Base-by-base conservation (phyloP, 1,140 invertebrate genomes). In the Pogonomyrmex barbatus region DNA sequence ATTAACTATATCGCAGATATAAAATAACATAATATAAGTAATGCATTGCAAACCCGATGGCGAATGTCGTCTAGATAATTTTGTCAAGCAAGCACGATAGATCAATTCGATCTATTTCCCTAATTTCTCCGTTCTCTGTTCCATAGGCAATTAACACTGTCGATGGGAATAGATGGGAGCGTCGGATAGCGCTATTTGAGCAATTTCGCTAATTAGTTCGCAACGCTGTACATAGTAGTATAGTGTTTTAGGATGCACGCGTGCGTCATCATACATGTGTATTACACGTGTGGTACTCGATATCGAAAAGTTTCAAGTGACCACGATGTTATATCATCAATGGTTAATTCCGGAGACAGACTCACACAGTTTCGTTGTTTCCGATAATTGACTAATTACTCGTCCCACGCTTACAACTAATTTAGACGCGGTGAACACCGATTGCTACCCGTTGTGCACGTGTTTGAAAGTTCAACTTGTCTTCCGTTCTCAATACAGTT, bases 201-300 rank as follows among this genome's bases (percentile, higher is more conserved):
- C 88, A 90, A 90, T 90, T 86, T 71, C 86, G 76, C 84, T 90
- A 90, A 90, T 90, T 90, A 90, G 68, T 52, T 67, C 36, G 24
- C 47, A 36, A 36, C 56, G 65, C 52, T 85, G 65, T 56, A 73
- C 33, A 62, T 45, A n/a, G 50, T 8, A 3, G 45, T 24, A 50
- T 42, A 24, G 47, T 77, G 6, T 56, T 70, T 58, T 75, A 82
- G 73, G 77, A 6, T 71, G 68, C 36, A 75, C 54, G 60, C 36
- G 56, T 42, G 78, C 39, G 45, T 71, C 81, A 78, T 65, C 67
- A 9, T 33, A n/a, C 60, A 58, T 54, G 47, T 54, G 42, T 39
- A 82, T 67, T 52, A 30, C 30, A 45, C 65, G 42, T 33, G 10
- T 45, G n/a, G 45, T 30, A 39, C 14, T 1, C 42, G 52, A 10